Base-by-base conservation (phyloP, 2,888 invertebrate genomes). In the Dryobota labecula region DNA sequence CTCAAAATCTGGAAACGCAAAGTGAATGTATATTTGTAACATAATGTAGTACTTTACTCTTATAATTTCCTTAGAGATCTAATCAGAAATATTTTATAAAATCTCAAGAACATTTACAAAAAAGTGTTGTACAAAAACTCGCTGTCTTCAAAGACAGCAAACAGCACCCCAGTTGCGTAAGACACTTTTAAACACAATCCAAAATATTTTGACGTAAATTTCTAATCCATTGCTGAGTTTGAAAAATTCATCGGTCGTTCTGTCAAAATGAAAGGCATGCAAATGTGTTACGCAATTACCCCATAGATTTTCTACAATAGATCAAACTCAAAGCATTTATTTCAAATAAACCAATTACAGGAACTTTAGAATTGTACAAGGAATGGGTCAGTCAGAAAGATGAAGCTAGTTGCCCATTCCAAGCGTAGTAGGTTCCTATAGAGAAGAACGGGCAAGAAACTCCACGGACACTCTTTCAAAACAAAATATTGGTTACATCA, bases 1-100 rank as follows among this genome's bases (percentile, higher is more conserved):
- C 24, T 79, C 33, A n/a, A 58, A 79, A 63, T 75, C 73, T 73
- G 27, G 9, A 41, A 73, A 53, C 33, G n/a, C 2, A 49, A 78
- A 61, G 5, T 51, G 13, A 53, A 51, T 45, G 11, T 45, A 9
- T 38, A 8, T 30, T 45, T 24, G 2, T 6, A 41, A 47, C 13
- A 20, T 13, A 4, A 33, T 20, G 54, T 4, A 18, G 7, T 11
- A 27, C 4, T 18, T 27, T 47, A 18, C 7, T n/a, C 20, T 20
- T 24, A 9, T 45, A 24, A 38, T 53, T 64, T 33, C 0, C 0
- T 45, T 36, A 53, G 24, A 30, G 7, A 13, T 41, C 2, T 60
- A 20, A 45, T 24, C 11, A 24, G 1, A 18, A 30, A 6, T 27
- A 11, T 24, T 56, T 2, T 45, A 9, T 13, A 47, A 13, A 18